Conservation (phyloP, 2,113 vertebrate genomes). For the Labeo catla region DNA sequence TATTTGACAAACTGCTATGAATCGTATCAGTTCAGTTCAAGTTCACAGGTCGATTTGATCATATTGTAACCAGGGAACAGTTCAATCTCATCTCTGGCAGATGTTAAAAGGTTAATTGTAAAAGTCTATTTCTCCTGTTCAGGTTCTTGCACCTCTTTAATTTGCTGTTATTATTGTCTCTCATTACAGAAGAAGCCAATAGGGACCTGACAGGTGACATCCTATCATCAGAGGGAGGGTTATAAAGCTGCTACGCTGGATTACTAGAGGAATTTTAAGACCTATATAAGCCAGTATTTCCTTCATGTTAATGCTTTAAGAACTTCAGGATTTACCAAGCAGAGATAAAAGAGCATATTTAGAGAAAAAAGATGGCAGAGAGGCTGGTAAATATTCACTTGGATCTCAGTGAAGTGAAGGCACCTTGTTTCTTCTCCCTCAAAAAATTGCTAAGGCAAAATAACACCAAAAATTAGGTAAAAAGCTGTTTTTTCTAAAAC, state of each 20-base stretch:
- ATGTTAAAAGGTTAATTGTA: slow-evolving; percentile 82
- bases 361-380: background rate
- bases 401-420: background rate
- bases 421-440: background rate
- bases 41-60: slow-evolving; percentile 44
- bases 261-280: slow-evolving; percentile 14
- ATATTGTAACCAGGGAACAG: slow-evolving; percentile 39
- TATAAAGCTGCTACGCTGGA: slow-evolving; percentile 15
- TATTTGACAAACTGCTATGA: background rate
- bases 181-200: slow-evolving; percentile 77
- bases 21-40: background rate
- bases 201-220: slow-evolving; percentile 80
- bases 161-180: slow-evolving; percentile 83
- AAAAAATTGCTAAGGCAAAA: background rate
- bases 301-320: slow-evolving; percentile 22
- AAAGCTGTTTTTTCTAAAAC: background rate
- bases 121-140: slow-evolving; percentile 76
- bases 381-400: background rate
- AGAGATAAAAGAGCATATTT: background rate
- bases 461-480: background rate
- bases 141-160: slow-evolving; percentile 80
- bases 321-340: slow-evolving; percentile 26
- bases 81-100: slow-evolving; percentile 31
- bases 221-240: slow-evolving; percentile 48
- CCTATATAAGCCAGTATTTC: slow-evolving; percentile 26